Conservation (phyloP, 2,797 vertebrate species). For the Scolopax rusticola region DNA sequence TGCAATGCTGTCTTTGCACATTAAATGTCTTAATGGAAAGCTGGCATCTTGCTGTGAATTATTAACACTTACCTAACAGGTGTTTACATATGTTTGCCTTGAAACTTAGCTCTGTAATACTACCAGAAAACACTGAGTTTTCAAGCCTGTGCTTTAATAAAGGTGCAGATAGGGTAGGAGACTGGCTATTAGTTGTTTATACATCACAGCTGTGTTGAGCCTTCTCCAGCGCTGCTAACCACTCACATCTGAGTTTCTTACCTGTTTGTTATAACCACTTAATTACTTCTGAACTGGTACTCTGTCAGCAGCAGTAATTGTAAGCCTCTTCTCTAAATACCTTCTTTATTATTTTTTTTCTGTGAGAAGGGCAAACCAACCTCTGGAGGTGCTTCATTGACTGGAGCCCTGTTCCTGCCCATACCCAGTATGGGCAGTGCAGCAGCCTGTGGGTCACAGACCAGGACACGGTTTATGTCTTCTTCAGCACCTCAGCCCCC, state of each 20-base stretch:
- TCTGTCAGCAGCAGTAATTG: background rate
- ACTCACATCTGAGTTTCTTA: background rate
- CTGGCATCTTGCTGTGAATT: conserved; percentile 46
- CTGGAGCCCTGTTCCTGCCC: background rate
- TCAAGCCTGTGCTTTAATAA: background rate
- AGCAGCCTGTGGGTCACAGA: background rate
- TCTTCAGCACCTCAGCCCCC: background rate
- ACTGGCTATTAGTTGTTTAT: background rate
- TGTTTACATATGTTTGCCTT: conserved; percentile 43
- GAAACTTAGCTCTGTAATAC: conserved; percentile 16
- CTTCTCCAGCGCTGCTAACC: background rate
- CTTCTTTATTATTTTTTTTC: background rate
- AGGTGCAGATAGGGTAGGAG: background rate
- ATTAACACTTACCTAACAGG: conserved; percentile 47
- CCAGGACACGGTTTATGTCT: background rate
- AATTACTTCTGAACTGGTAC: background rate
- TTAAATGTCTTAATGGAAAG: conserved; percentile 3
- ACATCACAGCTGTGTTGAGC: background rate
- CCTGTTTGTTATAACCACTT: background rate
- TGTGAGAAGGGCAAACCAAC: background rate
- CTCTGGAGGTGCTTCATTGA: background rate
- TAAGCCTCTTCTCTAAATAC: background rate
- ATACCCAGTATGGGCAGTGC: fast-evolving
- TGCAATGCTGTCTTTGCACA: background rate
- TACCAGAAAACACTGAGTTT: background rate